Evolutionary conservation across 2,888 invertebrate genomes (phyloP), one percentile per base, ranked within the genome.

Genomic region (Lycophotia porphyrea): DNA sequence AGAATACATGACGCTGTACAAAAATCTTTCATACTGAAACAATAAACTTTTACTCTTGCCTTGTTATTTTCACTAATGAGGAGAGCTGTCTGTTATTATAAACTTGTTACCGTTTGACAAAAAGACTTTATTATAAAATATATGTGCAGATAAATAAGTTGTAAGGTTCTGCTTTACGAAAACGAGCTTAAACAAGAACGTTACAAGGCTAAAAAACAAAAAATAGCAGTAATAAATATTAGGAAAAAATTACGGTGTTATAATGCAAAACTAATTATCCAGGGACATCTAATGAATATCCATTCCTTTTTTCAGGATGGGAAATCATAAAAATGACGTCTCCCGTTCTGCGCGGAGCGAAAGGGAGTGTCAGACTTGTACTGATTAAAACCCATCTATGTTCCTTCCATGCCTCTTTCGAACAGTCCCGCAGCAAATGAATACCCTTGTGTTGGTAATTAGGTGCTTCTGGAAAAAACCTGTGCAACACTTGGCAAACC

Each of bases 11-110:
- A 36, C 24, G 36, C 21, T 24, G 18, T 63, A 34, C 7, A 61
- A 61, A 36, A 61, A 74, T 44, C 13, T 8, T 39, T 47, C 55
- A 15, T n/a, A 21, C 24, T 39, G 47, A 58, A 65, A 55, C 31
- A 47, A 39, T 21, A 24, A 55, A 58, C 7, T 39, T 58, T 70
- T 58, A 36, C 15, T 47, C 24, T 11, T 15, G n/a, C 11, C 77
- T 76, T 58, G 58, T 74, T 74, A 74, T 74, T 76, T 76, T 76
- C 75, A 27, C 75, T 76, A 76, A 76, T 76, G 76, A 76, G 65
- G n/a, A 36, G 52, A 66, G 9, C 39, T 76, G 75, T 47, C 58
- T 39, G 39, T 76, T 76, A 58, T 31, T 36, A 47, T 31, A 76
- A 66, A 66, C 36, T 21, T 39, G 36, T 31, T 39, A 47, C 27